Evolutionary conservation across 2,888 invertebrate species (phyloP).

Genomic region (Teinopalpus imperialis): DNA sequence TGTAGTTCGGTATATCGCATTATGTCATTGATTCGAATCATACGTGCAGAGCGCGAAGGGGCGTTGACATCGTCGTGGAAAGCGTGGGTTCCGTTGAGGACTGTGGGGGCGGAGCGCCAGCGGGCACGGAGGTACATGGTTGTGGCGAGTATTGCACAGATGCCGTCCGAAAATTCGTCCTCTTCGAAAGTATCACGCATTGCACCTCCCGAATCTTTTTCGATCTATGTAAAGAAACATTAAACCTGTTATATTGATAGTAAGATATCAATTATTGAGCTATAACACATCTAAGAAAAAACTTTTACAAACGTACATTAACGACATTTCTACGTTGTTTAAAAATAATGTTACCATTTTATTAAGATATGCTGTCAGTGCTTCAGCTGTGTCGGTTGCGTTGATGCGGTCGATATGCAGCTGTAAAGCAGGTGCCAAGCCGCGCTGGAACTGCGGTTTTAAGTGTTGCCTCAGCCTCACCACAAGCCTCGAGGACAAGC

Average conservation of each 20-base stretch:
- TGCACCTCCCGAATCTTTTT: constrained; percentile 59
- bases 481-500: constrained; percentile 56
- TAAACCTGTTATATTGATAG: too few species aligned
- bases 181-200: constrained; percentile 68
- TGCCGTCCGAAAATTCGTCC: constrained; percentile 53
- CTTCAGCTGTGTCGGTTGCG: constrained; percentile 45
- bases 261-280: too few species aligned
- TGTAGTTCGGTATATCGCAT: constrained; percentile 59
- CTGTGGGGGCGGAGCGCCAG: constrained; percentile 70
- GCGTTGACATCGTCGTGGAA: constrained; percentile 48
- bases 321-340: too few species aligned
- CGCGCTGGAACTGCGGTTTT: constrained; percentile 37
- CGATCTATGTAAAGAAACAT: constrained; percentile 48
- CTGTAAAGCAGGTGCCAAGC: constrained; percentile 41
- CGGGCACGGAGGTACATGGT: constrained; percentile 63
- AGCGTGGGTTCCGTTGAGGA: constrained; percentile 59
- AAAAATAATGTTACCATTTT: constrained; percentile 46
- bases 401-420: constrained; percentile 48
- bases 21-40: constrained; percentile 69
- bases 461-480: constrained; percentile 39
- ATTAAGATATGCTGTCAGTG: constrained; percentile 50
- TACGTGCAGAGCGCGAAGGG: constrained; percentile 48
- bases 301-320: too few species aligned
- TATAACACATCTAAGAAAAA: too few species aligned
- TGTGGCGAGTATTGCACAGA: constrained; percentile 50